Percentiles rank a stretch among this genome's conserved stretches.
These are phyloP conservation scores for Acyrthosiphon pisum DNA, from an alignment of 1,140 invertebrate genomes.

Conservation along the genomic window DNA sequence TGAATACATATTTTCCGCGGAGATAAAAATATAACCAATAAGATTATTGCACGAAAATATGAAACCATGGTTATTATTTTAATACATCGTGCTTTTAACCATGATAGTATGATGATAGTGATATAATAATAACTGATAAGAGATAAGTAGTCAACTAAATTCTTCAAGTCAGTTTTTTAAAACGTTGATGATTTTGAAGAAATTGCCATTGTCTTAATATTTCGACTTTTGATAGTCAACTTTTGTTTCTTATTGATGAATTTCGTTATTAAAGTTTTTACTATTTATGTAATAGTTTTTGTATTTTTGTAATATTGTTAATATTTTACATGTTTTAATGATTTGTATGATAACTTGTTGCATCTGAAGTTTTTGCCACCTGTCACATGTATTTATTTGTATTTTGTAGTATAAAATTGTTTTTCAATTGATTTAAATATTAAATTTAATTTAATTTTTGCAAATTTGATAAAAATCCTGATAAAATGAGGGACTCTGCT, in stretches of 20 bases:
- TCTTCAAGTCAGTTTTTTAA: neutral
- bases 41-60: neutral
- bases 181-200: neutral
- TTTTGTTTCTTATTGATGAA: neutral
- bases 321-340: no score
- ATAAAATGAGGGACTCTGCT: constrained; percentile 18
- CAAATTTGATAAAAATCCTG: neutral
- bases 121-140: neutral
- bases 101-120: neutral
- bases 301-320: neutral
- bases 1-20: neutral
- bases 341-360: neutral
- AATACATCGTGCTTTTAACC: no score
- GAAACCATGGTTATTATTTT: no score
- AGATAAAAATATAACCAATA: neutral
- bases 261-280: neutral
- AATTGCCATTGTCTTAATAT: neutral
- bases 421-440: neutral
- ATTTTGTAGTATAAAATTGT: neutral
- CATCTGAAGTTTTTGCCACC: neutral
- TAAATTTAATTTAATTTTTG: neutral
- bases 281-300: neutral
- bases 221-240: neutral
- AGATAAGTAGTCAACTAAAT: neutral
- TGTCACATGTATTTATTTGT: neutral